phyloP scores from a whole-genome alignment of 2,797 vertebrate species.

The Serranus cabrilla region DNA sequence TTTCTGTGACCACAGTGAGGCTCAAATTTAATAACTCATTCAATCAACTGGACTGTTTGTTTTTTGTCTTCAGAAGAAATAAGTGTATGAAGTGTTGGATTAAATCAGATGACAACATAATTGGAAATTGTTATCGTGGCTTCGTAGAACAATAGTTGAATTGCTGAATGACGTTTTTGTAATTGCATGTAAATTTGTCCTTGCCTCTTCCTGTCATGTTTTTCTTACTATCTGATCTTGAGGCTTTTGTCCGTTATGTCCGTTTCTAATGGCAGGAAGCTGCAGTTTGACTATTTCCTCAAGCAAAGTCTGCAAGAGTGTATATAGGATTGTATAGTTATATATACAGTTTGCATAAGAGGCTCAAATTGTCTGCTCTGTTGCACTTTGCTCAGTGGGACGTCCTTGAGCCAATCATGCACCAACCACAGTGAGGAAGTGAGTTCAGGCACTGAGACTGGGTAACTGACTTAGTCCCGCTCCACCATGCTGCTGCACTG shows the following conservation, averaged over 20 bases:
- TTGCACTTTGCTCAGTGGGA: constrained; percentile 21
- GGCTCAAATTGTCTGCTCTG: constrained; percentile 14
- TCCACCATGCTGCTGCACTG: constrained; percentile 22
- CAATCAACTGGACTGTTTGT: constrained; percentile 3
- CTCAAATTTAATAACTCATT: background rate
- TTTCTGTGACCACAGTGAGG: background rate
- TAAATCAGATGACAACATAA: constrained; percentile 6
- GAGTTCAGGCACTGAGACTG: constrained; percentile 16
- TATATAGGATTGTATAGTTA: background rate
- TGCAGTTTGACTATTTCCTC: background rate
- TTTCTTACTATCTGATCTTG: background rate
- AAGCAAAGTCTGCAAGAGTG: constrained; percentile 1
- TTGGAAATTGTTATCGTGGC: constrained; percentile 8
- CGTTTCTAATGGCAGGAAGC: background rate
- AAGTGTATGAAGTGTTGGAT: background rate
- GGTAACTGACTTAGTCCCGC: constrained; percentile 23
- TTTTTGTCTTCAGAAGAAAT: constrained; percentile 11
- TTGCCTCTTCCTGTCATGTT: background rate
- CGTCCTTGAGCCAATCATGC: background rate
- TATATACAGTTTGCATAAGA: constrained; percentile 7
- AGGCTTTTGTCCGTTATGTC: background rate
- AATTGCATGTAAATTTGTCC: background rate
- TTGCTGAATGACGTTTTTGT: background rate
- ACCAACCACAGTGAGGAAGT: constrained; percentile 18
- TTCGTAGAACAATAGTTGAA: background rate